Conservation (phyloP, 2,113 vertebrate species). For the Lepisosteus osseus region DNA sequence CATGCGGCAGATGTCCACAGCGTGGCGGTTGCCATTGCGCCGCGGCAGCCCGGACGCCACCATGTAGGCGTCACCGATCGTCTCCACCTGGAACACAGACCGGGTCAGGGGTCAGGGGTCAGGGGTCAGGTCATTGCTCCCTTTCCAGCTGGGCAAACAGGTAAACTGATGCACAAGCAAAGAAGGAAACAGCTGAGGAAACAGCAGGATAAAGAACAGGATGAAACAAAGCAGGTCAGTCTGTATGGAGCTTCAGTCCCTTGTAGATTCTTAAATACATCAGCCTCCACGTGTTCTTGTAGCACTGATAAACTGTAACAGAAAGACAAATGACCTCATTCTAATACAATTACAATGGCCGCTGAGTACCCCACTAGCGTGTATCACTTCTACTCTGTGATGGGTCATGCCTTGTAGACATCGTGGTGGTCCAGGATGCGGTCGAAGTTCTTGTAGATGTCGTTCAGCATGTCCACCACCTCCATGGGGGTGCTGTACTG, state of each 20-base stretch:
- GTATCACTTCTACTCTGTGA: too few species aligned
- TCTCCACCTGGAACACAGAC: constrained; percentile 79
- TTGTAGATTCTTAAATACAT: too few species aligned
- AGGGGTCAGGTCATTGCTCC: too few species aligned
- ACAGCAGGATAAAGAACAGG: background rate
- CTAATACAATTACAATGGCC: too few species aligned
- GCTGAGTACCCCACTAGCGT: too few species aligned
- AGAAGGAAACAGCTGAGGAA: background rate
- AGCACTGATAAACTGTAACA: background rate
- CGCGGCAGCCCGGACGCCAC: constrained; percentile 91
- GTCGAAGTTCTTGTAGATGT: constrained; percentile 96
- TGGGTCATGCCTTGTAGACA: constrained; percentile 81
- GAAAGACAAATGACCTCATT: background rate
- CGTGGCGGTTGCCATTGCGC: constrained; percentile 88
- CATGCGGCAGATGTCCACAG: constrained; percentile 92
- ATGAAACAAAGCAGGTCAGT: background rate
- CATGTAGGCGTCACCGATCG: constrained; percentile 97
- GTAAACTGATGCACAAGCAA: background rate
- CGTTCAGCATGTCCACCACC: constrained; percentile 96
- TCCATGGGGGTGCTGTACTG: constrained; percentile 97
- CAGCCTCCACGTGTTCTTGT: too few species aligned
- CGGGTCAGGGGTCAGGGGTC: too few species aligned
- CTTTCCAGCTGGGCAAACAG: too few species aligned
- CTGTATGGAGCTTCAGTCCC: too few species aligned
- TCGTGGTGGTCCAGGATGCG: constrained; percentile 92